Conservation (phyloP, 2,797 vertebrate species). For the Astyanax mexicanus region DNA sequence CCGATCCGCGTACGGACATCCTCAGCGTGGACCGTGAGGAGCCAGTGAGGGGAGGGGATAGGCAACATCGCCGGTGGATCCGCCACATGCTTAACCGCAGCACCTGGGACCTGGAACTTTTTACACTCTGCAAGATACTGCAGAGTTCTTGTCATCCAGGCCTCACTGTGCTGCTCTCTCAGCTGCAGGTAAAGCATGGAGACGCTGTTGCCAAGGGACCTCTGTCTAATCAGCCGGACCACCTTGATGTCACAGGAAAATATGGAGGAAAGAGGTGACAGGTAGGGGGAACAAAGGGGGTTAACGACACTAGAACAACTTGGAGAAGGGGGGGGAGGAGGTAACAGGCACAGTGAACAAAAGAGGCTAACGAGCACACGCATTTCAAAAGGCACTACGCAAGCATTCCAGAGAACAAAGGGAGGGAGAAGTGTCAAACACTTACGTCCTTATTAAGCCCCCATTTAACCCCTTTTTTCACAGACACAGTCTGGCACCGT, state of each 20-base stretch:
- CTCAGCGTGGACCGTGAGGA: too few species aligned
- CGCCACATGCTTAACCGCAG: neutral
- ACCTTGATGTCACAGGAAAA: conserved; percentile 42
- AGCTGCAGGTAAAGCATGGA: neutral
- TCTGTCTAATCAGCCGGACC: conserved; percentile 14
- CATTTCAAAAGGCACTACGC: too few species aligned
- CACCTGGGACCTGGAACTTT: neutral
- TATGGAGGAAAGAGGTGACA: too few species aligned
- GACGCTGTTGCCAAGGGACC: neutral
- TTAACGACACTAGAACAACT: too few species aligned
- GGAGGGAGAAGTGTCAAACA: neutral
- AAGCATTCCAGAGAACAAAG: too few species aligned
- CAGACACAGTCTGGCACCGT: too few species aligned
- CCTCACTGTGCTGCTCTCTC: neutral
- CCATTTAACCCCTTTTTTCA: too few species aligned
- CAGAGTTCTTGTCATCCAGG: conserved; percentile 8
- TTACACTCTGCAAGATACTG: conserved; percentile 11
- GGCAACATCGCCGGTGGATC: conserved; percentile 16
- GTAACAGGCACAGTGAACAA: neutral
- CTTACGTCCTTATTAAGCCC: too few species aligned
- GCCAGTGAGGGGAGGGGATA: conserved; percentile 11
- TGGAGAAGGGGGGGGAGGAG: too few species aligned
- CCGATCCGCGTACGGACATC: too few species aligned
- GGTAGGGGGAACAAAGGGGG: too few species aligned
- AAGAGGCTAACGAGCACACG: too few species aligned